Evolutionary conservation across 2,113 vertebrate genomes (phyloP).

Genomic region (Xenotilapia longispinis): DNA sequence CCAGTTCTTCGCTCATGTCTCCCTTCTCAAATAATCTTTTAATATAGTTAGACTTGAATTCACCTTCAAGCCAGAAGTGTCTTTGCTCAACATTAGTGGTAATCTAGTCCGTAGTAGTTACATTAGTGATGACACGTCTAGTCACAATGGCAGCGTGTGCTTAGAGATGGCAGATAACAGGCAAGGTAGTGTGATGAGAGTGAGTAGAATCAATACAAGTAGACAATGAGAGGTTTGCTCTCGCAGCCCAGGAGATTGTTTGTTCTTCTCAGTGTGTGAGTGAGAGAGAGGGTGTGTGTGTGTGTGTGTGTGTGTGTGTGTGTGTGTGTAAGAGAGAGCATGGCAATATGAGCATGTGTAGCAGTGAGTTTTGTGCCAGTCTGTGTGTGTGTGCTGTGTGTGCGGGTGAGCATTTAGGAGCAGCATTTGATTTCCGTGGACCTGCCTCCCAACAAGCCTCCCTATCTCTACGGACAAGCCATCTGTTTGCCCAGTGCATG

Average conservation of each 20-base stretch:
- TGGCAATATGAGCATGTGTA: conserved; percentile 17
- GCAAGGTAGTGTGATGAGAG: conserved; percentile 52
- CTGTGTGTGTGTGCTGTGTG: neutral
- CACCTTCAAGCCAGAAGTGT: neutral
- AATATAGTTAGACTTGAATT: conserved; percentile 37
- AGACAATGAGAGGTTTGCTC: conserved; percentile 68
- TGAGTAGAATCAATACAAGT: conserved; percentile 63
- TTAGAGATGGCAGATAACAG: conserved; percentile 55
- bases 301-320: neutral
- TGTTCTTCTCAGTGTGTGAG: conserved; percentile 36
- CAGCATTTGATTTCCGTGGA: conserved; percentile 70
- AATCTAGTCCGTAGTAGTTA: conserved; percentile 38
- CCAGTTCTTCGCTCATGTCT: neutral
- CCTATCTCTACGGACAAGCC: conserved; percentile 72
- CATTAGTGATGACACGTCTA: conserved; percentile 44
- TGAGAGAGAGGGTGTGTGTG: conserved; percentile 1
- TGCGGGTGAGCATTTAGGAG: conserved; percentile 53
- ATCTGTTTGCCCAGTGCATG: conserved; percentile 73
- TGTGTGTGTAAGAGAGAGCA: neutral
- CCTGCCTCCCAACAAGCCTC: conserved; percentile 69
- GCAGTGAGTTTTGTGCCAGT: conserved; percentile 23
- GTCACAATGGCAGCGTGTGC: conserved; percentile 41
- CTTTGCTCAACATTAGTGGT: conserved; percentile 21
- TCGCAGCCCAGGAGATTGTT: conserved; percentile 64
- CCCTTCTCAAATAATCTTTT: conserved; percentile 17